Evolutionary conservation across 2,113 vertebrate species (phyloP).

Genomic region (Rafetus swinhoei): DNA sequence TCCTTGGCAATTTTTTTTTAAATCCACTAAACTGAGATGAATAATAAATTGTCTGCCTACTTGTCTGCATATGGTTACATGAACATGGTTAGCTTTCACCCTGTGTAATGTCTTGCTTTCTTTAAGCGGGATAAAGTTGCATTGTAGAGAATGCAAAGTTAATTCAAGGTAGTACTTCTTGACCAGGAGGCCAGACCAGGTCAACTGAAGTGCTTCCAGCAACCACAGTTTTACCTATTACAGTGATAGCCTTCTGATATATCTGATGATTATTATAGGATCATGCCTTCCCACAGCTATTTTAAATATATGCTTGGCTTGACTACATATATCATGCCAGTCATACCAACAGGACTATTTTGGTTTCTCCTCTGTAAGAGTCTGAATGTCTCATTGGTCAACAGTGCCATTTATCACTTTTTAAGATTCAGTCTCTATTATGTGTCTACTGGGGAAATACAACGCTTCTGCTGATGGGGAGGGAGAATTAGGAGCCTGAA

Average conservation of each 20-base stretch:
- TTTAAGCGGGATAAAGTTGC: background rate
- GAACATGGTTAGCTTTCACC: fast-evolving
- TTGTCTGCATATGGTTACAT: background rate
- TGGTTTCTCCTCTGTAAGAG: background rate
- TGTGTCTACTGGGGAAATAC: background rate
- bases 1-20: background rate
- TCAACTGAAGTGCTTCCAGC: background rate
- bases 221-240: background rate
- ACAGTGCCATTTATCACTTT: background rate
- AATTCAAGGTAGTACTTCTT: background rate
- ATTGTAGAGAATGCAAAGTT: fast-evolving
- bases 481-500: background rate
- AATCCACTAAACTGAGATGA: background rate
- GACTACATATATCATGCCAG: background rate
- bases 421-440: background rate
- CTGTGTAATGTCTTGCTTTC: background rate
- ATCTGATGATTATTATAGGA: background rate
- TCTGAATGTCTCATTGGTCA: background rate
- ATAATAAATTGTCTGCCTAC: background rate
- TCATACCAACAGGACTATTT: background rate
- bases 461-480: background rate
- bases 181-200: background rate
- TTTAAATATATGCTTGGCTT: background rate
- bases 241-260: background rate
- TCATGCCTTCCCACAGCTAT: background rate